Base-by-base conservation (phyloP, 1,140 invertebrate genomes). In the Cotesia glomerata region DNA sequence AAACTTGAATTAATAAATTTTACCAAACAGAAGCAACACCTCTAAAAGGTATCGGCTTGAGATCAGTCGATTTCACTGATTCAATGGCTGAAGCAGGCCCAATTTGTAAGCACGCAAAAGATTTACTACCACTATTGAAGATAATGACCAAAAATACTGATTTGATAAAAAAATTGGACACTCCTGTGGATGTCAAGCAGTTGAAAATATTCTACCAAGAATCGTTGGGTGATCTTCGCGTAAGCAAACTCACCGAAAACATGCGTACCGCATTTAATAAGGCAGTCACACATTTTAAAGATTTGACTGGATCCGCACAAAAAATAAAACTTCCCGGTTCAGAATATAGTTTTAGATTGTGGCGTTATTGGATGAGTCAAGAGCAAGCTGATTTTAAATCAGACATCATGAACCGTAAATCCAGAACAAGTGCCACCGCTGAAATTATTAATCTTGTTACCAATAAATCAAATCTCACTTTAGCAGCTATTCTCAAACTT, bases 201-300 rank as follows among this genome's bases (percentile, higher is more conserved):
- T 77, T 98, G 0, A 91, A 92, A 65, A 89, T 95, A 71, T 96
- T 91, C 83, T 97, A 95, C 82, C 91, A 95, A 79, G 90, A 93
- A 77, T 89, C 90, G 70, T 90, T 90, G 3, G 88, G 90, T 14
- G 93, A 94, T 84, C 74, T 90, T 0, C 87, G 89, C 63, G 87
- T 92, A 3, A 95, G 94, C 81, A 90, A 90, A 14, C 88, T 97
- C 2, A 88, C 90, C 70, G 76, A 83, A 1, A 92, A 95, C 72
- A 89, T 96, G 68, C 89, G 90, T 76, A 81, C 87, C 7, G 86
- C 90, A 14, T 91, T 97, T 81, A 77, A 68, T 45, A 90, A 89
- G 80, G 89, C 89, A 64, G 81, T 90, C 0, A 63, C 81, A 18
- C 86, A 89, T 78, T 84, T 91, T 16, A 81, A 88, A 73, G 78